Evolutionary conservation across 2,888 invertebrate genomes (phyloP).

Genomic region (Apeira syringaria): DNA sequence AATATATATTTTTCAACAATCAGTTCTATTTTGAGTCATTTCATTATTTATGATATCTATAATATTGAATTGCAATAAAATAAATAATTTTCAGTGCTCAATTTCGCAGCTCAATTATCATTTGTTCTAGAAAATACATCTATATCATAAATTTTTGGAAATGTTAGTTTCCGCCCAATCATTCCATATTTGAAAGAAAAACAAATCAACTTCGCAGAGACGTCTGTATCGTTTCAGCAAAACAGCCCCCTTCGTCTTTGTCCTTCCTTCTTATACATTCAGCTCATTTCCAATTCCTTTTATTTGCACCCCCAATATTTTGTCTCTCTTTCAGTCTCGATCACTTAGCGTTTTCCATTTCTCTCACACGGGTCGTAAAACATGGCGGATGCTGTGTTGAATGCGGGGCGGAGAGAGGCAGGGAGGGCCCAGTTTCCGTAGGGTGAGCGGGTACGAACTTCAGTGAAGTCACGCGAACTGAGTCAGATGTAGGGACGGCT

Average conservation of each 20-base stretch:
- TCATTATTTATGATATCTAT: too few species aligned
- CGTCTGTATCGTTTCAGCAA: constrained; percentile 27
- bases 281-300: constrained; percentile 53
- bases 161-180: not conserved
- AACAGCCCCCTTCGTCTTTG: constrained; percentile 50
- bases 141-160: too few species aligned
- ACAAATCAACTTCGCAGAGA: not conserved
- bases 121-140: too few species aligned
- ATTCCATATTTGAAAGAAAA: not conserved
- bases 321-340: constrained; percentile 31
- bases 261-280: constrained; percentile 60
- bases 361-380: constrained; percentile 47
- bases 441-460: constrained; percentile 60
- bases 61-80: too few species aligned
- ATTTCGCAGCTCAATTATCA: too few species aligned
- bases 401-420: constrained; percentile 45
- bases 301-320: constrained; percentile 48
- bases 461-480: constrained; percentile 51
- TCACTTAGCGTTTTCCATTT: constrained; percentile 24
- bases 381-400: constrained; percentile 74
- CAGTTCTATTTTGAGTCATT: too few species aligned
- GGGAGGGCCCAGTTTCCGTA: constrained; percentile 54
- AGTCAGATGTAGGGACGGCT: constrained; percentile 53
- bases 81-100: too few species aligned
- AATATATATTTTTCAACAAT: too few species aligned